These are phyloP conservation scores for Drosophila monieri DNA, from an alignment of 2,888 invertebrate species.

Conservation along the genomic window DNA sequence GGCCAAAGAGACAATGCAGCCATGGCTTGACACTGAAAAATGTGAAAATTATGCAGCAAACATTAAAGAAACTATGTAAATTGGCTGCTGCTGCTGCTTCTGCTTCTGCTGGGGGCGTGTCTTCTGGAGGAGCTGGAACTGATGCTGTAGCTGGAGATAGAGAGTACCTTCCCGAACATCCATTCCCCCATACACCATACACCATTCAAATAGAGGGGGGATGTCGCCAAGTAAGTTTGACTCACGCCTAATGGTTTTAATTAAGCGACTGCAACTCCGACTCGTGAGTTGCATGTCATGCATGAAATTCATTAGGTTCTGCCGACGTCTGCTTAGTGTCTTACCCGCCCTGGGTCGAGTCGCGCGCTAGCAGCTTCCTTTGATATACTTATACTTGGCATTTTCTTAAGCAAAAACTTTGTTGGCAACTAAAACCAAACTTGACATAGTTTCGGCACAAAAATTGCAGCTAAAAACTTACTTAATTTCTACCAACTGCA, in stretches of 20 bases:
- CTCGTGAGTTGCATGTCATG: constrained; percentile 71
- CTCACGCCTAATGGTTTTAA: constrained; percentile 75
- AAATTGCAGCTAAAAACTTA: constrained; percentile 79
- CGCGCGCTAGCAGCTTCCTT: constrained; percentile 44
- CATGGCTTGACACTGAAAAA: constrained; percentile 82
- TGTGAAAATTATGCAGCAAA: constrained; percentile 83
- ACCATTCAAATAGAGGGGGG: constrained; percentile 58
- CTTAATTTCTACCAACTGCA: constrained; percentile 78
- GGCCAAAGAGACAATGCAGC: constrained; percentile 57
- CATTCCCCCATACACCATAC: constrained; percentile 1
- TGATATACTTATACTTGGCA: constrained; percentile 70
- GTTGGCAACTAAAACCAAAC: constrained; percentile 78
- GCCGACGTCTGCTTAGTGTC: constrained; percentile 42
- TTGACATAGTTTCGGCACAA: constrained; percentile 76
- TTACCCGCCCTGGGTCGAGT: constrained; percentile 10
- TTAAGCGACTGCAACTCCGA: constrained; percentile 62
- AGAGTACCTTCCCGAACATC: not conserved
- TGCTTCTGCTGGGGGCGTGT: constrained; percentile 17
- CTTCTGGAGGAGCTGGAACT: constrained; percentile 7
- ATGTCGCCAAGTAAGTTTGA: constrained; percentile 51
- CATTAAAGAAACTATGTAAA: constrained; percentile 78
- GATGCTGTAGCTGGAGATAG: not conserved
- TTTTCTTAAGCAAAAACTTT: constrained; percentile 76
- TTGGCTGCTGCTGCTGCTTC: constrained; percentile 58
- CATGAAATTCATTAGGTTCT: constrained; percentile 75